Percentiles rank a stretch among this genome's conserved stretches.
These are phyloP conservation scores for Synanthedon vespiformis DNA, from an alignment of 2,888 invertebrate genomes.

Conservation along the genomic window DNA sequence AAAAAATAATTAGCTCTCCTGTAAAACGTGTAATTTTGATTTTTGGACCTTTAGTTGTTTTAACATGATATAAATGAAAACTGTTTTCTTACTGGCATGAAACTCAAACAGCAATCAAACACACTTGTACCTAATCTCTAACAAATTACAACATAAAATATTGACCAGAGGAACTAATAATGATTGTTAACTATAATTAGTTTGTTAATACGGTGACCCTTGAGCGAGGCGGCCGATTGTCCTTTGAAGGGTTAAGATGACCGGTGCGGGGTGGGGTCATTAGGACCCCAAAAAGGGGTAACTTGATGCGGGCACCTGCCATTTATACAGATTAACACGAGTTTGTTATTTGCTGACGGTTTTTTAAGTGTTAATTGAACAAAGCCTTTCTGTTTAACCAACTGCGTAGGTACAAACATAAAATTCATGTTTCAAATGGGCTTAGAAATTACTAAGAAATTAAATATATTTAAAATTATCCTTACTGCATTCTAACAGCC, in stretches of 20 bases:
- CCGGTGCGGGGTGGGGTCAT: conserved; percentile 19
- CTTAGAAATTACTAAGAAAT: too few species aligned
- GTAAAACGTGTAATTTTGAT: too few species aligned
- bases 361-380: conserved; percentile 52
- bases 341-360: conserved; percentile 37
- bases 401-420: background rate
- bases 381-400: conserved; percentile 4
- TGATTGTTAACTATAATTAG: conserved; percentile 9
- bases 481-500: too few species aligned
- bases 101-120: background rate
- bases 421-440: too few species aligned
- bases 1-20: too few species aligned
- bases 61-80: too few species aligned
- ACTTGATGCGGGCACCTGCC: conserved; percentile 63
- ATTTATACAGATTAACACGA: conserved; percentile 36
- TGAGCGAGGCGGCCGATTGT: conserved; percentile 42
- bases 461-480: too few species aligned
- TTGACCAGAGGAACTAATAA: conserved; percentile 7
- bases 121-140: background rate
- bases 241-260: conserved; percentile 67
- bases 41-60: too few species aligned
- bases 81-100: too few species aligned
- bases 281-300: conserved; percentile 10
- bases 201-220: conserved; percentile 4
- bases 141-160: conserved; percentile 3